Evolutionary conservation across 2,888 invertebrate species (phyloP), one percentile per base, ranked within the genome.

Genomic region (Athalia circularis): DNA sequence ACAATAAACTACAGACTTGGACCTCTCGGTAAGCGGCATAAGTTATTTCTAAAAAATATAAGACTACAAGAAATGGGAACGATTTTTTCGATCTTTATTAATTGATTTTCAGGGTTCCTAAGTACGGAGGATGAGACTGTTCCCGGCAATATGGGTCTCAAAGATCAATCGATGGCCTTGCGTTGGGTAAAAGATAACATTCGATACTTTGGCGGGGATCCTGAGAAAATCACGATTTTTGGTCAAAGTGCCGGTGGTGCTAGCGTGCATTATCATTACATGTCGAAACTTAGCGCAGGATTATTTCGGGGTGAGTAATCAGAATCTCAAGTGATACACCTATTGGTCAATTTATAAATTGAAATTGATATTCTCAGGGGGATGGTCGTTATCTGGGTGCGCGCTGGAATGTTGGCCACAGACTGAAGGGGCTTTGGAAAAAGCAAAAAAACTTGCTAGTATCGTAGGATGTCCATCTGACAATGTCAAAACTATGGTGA

Each of bases 241-340:
- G 96, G 96, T 3, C 92, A 93, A 85, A 95, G 95, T 4, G 94
- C 96, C 0, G 96, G 96, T 0, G 95, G 94, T 50, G 95, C 94
- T 4, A 94, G 95, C 83, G 94, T 94, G 0, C 95, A 96, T 87
- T 93, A 95, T 81, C 96, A 95, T 81, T 93, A 94, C 82, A 83
- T 96, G 11, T 93, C 94, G 0, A 93, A 93, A 0, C 85, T 93
- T 82, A 94, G 94, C 11, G 91, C 90, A 88, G 94, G 94, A 92
- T 90, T 91, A 52, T 87, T 88, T 82, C 85, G 81, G 68, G 83
- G 88, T 87, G 82, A 79, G 81, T 80, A 50, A 0, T 15, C 13
- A 5, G 6, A 15, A 13, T 68, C 29, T 29, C 29, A 29, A 29
- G 29, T 29, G 29, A 29, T 29, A 29, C 29, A 4, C 13, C 8